Conservation (phyloP, 2,113 vertebrate species). For the Nyctibius bracteatus region DNA sequence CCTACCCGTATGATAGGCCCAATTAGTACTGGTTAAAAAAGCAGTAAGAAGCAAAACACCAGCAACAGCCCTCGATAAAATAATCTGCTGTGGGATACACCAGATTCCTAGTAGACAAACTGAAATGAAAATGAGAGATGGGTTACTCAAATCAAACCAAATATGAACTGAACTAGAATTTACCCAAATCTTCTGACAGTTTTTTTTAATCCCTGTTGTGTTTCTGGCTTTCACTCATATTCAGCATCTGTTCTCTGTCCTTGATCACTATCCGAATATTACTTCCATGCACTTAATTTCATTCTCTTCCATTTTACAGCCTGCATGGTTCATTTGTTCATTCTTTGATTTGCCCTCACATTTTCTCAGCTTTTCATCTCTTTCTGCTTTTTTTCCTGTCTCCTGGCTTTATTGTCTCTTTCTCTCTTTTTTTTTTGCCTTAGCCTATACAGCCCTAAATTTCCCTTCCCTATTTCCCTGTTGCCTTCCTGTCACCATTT, state of each 20-base stretch:
- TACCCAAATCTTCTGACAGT: conserved; percentile 31
- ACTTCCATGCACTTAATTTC: conserved; percentile 56
- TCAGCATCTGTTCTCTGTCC: conserved; percentile 43
- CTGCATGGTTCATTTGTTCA: not conserved
- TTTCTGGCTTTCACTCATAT: conserved; percentile 4
- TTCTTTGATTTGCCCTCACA: conserved; percentile 18
- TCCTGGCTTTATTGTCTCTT: not conserved
- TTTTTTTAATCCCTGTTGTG: conserved; percentile 48
- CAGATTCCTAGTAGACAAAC: not conserved
- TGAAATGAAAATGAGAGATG: conserved; percentile 9
- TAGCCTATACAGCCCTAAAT: not conserved
- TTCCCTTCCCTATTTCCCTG: conserved; percentile 18
- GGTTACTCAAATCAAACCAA: not conserved
- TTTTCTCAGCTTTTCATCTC: conserved; percentile 30
- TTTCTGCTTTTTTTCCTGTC: not conserved
- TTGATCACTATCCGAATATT: conserved; percentile 48
- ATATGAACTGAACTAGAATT: not conserved
- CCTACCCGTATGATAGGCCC: not conserved
- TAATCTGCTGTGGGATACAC: not conserved
- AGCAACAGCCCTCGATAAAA: not conserved
- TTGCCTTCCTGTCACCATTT: conserved; percentile 74
- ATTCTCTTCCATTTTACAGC: conserved; percentile 52
- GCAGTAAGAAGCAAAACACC: not conserved
- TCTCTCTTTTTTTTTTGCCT: not conserved
- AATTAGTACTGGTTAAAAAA: not conserved